Conservation (phyloP, 2,888 invertebrate genomes). For the Augochlorella aurata region DNA sequence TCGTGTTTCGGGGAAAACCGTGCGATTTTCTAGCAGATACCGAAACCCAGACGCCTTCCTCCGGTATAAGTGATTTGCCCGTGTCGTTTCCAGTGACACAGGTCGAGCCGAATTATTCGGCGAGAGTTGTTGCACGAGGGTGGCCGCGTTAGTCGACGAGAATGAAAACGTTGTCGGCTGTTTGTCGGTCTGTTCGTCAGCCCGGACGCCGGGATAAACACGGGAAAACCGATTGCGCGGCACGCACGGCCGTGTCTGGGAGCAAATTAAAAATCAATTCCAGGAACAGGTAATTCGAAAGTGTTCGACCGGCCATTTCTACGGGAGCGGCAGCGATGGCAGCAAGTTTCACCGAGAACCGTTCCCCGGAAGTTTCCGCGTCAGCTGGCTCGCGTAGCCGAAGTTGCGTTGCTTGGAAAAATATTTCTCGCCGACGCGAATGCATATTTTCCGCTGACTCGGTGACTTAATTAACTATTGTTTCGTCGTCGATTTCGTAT, state of each 20-base stretch:
- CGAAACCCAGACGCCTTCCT: slow-evolving; percentile 34
- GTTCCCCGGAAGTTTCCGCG: slow-evolving; percentile 30
- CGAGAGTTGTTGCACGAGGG: slow-evolving; percentile 61
- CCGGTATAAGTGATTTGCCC: slow-evolving; percentile 55
- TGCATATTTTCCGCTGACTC: slow-evolving; percentile 9
- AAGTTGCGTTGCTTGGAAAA: background rate
- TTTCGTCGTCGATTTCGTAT: slow-evolving; percentile 7
- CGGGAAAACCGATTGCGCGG: slow-evolving; percentile 57
- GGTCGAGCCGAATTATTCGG: slow-evolving; percentile 51
- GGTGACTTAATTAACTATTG: slow-evolving; percentile 36
- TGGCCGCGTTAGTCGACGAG: slow-evolving; percentile 39
- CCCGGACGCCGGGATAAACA: slow-evolving; percentile 76
- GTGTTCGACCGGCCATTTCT: slow-evolving; percentile 39
- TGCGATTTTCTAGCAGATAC: background rate
- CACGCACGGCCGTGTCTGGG: slow-evolving; percentile 42
- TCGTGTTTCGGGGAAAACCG: background rate
- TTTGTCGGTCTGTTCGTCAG: slow-evolving; percentile 68
- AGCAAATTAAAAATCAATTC: slow-evolving; percentile 78
- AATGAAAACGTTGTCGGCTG: slow-evolving; percentile 65
- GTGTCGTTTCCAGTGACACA: slow-evolving; percentile 60
- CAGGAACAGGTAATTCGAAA: slow-evolving; percentile 46
- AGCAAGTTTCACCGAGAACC: background rate
- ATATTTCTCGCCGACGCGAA: slow-evolving; percentile 6
- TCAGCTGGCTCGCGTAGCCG: background rate
- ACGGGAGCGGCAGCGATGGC: background rate